phyloP scores from a whole-genome alignment of 2,888 invertebrate genomes.

The Heteromurus nitidus region DNA sequence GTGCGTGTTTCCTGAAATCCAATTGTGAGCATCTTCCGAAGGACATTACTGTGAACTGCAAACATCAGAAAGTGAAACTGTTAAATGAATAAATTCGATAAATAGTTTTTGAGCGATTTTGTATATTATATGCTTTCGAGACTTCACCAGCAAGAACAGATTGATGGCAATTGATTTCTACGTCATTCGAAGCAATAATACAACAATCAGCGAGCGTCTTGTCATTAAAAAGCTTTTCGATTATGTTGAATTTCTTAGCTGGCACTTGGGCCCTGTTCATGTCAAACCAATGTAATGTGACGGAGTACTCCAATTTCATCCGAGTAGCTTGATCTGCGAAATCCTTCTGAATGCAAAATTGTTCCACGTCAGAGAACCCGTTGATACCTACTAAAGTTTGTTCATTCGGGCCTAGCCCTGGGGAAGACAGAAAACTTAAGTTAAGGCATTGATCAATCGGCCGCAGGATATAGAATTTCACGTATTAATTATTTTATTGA shows the following conservation, averaged over 20 bases:
- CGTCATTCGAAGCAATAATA: neutral
- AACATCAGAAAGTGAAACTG: no score
- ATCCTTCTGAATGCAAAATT: neutral
- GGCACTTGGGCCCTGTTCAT: no score
- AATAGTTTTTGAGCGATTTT: no score
- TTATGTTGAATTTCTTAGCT: neutral
- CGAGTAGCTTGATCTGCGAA: no score
- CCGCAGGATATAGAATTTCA: no score
- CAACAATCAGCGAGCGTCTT: neutral
- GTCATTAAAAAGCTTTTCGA: neutral
- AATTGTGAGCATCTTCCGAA: neutral
- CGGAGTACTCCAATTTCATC: neutral
- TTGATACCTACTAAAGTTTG: neutral
- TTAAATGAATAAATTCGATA: no score
- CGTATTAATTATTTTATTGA: no score
- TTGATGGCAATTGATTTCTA: neutral
- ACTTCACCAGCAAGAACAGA: neutral
- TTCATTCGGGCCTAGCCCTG: no score
- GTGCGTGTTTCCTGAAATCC: neutral
- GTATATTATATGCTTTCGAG: no score
- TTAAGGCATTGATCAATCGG: no score
- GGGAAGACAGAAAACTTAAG: no score
- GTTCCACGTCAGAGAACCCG: neutral
- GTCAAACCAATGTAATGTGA: neutral
- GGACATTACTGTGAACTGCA: no score